Percentiles rank a stretch among this genome's conserved stretches.
phyloP scores from a whole-genome alignment of 2,888 invertebrate genomes.

The Macrosiphum euphorbiae region DNA sequence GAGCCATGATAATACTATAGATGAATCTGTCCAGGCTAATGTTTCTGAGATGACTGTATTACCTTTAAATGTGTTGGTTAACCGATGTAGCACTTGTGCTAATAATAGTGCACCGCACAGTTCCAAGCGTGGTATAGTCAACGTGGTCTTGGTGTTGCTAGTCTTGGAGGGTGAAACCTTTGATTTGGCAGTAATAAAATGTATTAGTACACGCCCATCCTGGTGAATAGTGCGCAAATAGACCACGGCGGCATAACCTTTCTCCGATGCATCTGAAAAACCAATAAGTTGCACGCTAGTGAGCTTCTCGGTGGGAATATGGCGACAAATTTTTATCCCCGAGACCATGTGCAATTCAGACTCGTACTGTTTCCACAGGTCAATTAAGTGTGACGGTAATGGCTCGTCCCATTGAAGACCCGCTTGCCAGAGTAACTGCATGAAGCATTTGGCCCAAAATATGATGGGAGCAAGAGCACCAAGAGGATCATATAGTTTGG shows the following conservation, averaged over 20 bases:
- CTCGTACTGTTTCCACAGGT: neutral
- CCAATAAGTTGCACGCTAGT: neutral
- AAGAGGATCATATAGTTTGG: neutral
- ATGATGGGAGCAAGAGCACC: neutral
- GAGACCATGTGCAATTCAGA: neutral
- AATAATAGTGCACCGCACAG: constrained; percentile 64
- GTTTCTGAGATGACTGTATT: constrained; percentile 8
- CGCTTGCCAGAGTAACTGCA: neutral
- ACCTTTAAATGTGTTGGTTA: constrained; percentile 52
- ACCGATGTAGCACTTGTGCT: constrained; percentile 66
- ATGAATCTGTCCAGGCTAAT: constrained; percentile 67
- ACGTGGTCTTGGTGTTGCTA: constrained; percentile 62
- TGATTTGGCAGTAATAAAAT: constrained; percentile 68
- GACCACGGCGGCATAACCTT: constrained; percentile 67
- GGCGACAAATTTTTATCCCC: neutral
- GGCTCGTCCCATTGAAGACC: neutral
- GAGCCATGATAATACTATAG: constrained; percentile 67
- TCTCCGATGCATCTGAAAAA: constrained; percentile 67
- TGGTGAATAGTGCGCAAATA: constrained; percentile 65
- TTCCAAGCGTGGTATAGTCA: constrained; percentile 67
- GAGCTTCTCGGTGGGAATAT: neutral
- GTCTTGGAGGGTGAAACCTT: constrained; percentile 67
- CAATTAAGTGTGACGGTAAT: neutral
- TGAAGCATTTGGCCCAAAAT: neutral
- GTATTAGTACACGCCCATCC: constrained; percentile 20